Percentiles rank a stretch among this genome's conserved stretches.
phyloP scores from a whole-genome alignment of 2,888 invertebrate species.

The Meiosimyza decipiens region DNA sequence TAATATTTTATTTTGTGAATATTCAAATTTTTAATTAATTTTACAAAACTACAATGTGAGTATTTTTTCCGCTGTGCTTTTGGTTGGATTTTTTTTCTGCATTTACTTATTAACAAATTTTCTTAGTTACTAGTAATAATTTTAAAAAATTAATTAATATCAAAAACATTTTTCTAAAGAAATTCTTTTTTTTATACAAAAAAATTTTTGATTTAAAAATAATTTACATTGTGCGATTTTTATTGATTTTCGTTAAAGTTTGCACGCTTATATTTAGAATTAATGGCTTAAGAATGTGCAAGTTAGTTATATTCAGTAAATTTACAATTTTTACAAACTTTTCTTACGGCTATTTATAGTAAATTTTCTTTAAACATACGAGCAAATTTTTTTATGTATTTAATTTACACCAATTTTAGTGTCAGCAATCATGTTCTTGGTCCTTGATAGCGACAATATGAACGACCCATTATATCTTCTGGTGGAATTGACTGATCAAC shows the following conservation, averaged over 20 bases:
- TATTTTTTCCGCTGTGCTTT: conserved; percentile 22
- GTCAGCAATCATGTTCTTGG: conserved; percentile 66
- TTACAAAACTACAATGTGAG: conserved; percentile 10
- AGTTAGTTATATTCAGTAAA: not conserved
- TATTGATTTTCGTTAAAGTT: not conserved
- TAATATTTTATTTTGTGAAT: not conserved
- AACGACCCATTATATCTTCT: conserved; percentile 71
- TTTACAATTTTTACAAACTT: not conserved
- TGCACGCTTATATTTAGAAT: not conserved
- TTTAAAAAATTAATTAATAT: not conserved
- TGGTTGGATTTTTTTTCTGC: not conserved
- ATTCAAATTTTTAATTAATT: not conserved
- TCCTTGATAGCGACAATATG: conserved; percentile 71
- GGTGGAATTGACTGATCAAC: conserved; percentile 72
- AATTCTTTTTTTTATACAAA: not conserved
- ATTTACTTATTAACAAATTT: not conserved
- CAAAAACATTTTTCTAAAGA: not conserved
- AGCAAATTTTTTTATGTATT: not conserved
- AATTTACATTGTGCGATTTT: conserved; percentile 10
- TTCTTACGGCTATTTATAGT: no score
- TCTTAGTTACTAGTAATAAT: not conserved
- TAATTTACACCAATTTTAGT: conserved; percentile 17
- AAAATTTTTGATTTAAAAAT: not conserved
- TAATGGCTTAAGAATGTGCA: not conserved
- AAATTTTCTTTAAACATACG: no score